A percentile compares a stretch with the other conserved stretches of the same genome.
Conservation (phyloP, 2,888 invertebrate species). For the Ophion obscuratus region DNA sequence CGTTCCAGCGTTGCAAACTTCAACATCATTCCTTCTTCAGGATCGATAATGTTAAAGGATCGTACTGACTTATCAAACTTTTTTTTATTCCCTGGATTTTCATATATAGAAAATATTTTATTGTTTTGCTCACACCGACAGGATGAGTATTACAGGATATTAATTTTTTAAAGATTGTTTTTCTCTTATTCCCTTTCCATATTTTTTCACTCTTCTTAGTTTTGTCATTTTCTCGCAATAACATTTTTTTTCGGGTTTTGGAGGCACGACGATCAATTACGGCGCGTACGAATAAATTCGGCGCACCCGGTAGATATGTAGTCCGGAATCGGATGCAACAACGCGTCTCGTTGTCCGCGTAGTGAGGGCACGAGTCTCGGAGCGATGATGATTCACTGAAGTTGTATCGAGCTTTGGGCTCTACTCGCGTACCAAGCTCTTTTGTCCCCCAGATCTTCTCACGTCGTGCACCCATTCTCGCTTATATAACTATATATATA, state of each 20-base stretch:
- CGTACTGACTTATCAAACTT: no score
- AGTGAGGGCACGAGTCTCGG: slow-evolving; percentile 31
- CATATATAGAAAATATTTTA: no score
- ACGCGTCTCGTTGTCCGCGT: slow-evolving; percentile 50
- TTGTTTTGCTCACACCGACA: no score
- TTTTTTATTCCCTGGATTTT: no score
- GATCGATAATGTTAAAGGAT: no score
- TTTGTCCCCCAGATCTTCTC: slow-evolving; percentile 31
- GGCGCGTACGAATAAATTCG: background rate
- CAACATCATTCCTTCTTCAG: no score
- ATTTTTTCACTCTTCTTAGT: background rate
- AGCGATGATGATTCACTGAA: slow-evolving; percentile 58
- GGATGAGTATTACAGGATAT: no score
- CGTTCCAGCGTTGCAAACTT: no score
- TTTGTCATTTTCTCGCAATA: background rate
- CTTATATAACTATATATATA: background rate
- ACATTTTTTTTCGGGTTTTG: background rate
- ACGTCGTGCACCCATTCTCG: background rate
- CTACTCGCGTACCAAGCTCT: slow-evolving; percentile 33
- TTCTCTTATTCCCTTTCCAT: background rate
- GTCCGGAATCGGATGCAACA: slow-evolving; percentile 41
- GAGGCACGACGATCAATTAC: background rate
- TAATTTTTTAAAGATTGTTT: no score
- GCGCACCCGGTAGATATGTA: background rate
- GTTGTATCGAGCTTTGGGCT: slow-evolving; percentile 20